Evolutionary conservation across 35 echinoderm and acorn worm species (phyloP).

Genomic region (Eucidaris tribuloides): DNA sequence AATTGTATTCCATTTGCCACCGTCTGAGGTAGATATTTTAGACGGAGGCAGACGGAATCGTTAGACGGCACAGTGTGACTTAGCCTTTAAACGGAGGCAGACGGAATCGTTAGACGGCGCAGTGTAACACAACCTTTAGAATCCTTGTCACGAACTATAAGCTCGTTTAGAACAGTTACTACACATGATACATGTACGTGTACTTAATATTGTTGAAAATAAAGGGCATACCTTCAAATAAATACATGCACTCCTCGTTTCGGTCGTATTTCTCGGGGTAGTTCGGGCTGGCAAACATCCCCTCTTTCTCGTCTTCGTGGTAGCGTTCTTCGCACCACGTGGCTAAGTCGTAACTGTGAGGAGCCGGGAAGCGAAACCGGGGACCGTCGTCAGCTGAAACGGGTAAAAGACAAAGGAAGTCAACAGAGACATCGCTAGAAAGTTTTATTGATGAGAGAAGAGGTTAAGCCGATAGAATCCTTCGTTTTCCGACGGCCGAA

Average conservation of each 20-base stretch:
- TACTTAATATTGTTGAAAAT: too few species aligned
- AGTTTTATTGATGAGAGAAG: neutral
- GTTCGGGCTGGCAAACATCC: conserved; percentile 43
- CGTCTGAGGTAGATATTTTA: too few species aligned
- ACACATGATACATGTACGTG: too few species aligned
- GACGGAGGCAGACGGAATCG: too few species aligned
- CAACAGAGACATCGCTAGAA: neutral
- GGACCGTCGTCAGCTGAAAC: conserved; percentile 66
- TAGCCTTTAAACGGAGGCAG: too few species aligned
- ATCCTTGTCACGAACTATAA: too few species aligned
- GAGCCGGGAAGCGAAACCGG: conserved; percentile 33
- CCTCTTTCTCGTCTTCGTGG: conserved; percentile 12
- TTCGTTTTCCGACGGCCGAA: neutral
- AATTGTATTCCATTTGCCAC: too few species aligned
- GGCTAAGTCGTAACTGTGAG: conserved; percentile 51
- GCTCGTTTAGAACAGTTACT: too few species aligned
- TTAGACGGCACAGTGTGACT: too few species aligned
- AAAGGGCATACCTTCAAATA: conserved; percentile 63
- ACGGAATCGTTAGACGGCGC: too few species aligned
- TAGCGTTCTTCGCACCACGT: conserved; percentile 49
- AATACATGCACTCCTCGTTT: conserved; percentile 50
- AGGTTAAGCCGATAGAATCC: neutral
- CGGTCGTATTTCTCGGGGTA: conserved; percentile 37
- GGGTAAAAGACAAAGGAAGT: neutral
- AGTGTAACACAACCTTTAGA: too few species aligned